Evolutionary conservation across 2,888 invertebrate species (phyloP), one percentile per base, ranked within the genome.

Genomic region (Cheilosia variabilis): DNA sequence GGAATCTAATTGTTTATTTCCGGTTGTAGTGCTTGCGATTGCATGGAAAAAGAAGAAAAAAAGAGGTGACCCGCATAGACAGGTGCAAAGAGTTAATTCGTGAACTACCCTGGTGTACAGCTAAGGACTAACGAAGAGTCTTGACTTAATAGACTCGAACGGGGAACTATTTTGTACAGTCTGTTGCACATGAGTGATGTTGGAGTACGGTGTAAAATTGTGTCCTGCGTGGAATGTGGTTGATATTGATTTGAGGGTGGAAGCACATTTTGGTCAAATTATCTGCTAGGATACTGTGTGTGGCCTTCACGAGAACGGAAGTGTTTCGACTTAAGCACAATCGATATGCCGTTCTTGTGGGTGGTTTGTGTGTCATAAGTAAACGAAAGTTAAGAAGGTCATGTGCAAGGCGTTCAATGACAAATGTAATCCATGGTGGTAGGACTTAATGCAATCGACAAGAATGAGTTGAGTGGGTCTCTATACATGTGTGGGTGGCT

Each of bases 401-500:
- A 78, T n/a, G 66, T 66, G 45, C 66, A 72, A 66, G 60, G 50
- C 72, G 60, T 78, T 68, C 72, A 78, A 62, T 47, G 68, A 1
- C 45, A 65, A 63, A 73, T 53, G 15, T 52, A 79, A 66, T 66
- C 72, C 69, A 57, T n/a, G 63, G 78, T 57, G 63, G 34, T 2
- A 13, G n/a, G 27, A 31, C n/a, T 62, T 22, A 27, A 13, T 43
- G 43, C 53, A 41, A 1, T 37, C 10, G 19, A 22, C 10, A n/a
- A 17, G 22, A 41, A 19, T 13, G n/a, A 55, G 31, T 22, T 41
- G 17, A 27, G 17, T 13, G 17, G 31, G 27, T 31, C 47, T 9
- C 2, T 17, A 9, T 47, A 7, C n/a, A 9, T 13, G 10, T 37
- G n/a, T 47, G 47, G 47, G n/a, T 6, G 17, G 9, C 13, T 37